Evolutionary conservation across 2,113 vertebrate species (phyloP), one percentile per base, ranked within the genome.

Genomic region (Apeltes quadracus): DNA sequence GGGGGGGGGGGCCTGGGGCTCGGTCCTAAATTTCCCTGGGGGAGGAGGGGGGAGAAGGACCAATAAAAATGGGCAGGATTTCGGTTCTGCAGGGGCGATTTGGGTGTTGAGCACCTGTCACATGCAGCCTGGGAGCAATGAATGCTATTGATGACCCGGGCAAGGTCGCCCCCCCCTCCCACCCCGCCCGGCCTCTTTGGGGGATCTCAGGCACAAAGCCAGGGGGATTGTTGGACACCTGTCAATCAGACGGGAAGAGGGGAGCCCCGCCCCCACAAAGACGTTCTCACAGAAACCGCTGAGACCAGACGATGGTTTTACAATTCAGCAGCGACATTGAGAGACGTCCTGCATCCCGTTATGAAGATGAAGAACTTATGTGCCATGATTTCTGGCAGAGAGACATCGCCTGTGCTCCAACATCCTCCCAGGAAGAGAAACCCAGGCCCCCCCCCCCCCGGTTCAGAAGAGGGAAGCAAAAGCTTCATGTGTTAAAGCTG

Each of bases 201-300:
- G 48, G 87, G 87, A 93, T 93, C 90, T 93, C 90, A 80, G 86
- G 91, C 72, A 78, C 81, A 90, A 93, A 93, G 90, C 91, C 91
- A 65, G 50, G 51, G 81, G 90, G 92, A 91, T 91, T 85, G 89
- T 78, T 79, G 82, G 92, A 92, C 91, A 91, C 91, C 92, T 94
- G 91, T 92, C 93, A 91, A 89, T 94, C 92, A 93, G 64, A 50
- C 39, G 0, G 6, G 7, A 63, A 56, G 70, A 79, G 85, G 64
- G 71, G 70, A 78, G 78, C 29, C 29, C 29, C 29, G 5, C 29
- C 29, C 29, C 29, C 32, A 1, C 5, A 34, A 34, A 34, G 79
- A 87, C 84, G 79, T 93, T 93, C 89, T 88, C 87, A 87, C 83
- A 69, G 89, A 88, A 87, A 84, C 59, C 44, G 58, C 72, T 68